Evolutionary conservation across 2,888 invertebrate species (phyloP), one percentile per base, ranked within the genome.

Genomic region (Drosophila rubida): DNA sequence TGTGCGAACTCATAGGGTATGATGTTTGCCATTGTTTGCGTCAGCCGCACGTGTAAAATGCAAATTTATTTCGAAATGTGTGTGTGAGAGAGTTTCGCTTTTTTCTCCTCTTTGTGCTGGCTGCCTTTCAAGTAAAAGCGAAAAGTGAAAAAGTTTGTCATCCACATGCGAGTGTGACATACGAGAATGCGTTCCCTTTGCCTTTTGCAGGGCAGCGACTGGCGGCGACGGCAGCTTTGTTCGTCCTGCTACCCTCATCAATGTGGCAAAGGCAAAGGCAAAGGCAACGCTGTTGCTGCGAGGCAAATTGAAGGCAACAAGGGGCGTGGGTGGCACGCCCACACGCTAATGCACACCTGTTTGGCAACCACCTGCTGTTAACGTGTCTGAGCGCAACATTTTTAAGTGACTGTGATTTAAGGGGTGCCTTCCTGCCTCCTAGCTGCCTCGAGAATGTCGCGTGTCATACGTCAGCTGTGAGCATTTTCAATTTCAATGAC

Each of bases 371-470:
- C 88, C 84, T 88, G 87, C 86, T 88, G 86, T 80, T 88, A 74
- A 87, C 70, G 59, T 83, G 62, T 69, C 68, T 69, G 44, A 57
- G 69, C 78, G 75, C 66, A 88, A 74, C 74, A 79, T 78, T 88
- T 86, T 85, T 83, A 83, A 85, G 84, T 79, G 79, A 88, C 84
- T 80, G 73, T 86, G 88, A 85, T 88, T 88, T 80, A 75, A 74
- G 84, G 78, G 78, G 59, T 69, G 63, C 46, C 64, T 51, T 45
- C 67, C 32, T n/a, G n/a, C 1, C 30, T 16, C 11, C 8, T 19
- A 19, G 19, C 19, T 19, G 3, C 11, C 11, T 11, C 13, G 42
- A 23, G 30, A 42, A 58, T 50, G 59, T 76, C 69, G 69, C 87
- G 67, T 88, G 82, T 84, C 80, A 80, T 75, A 75, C 83, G 80